Base-by-base conservation (phyloP, 2,888 invertebrate genomes). In the Syritta pipiens region DNA sequence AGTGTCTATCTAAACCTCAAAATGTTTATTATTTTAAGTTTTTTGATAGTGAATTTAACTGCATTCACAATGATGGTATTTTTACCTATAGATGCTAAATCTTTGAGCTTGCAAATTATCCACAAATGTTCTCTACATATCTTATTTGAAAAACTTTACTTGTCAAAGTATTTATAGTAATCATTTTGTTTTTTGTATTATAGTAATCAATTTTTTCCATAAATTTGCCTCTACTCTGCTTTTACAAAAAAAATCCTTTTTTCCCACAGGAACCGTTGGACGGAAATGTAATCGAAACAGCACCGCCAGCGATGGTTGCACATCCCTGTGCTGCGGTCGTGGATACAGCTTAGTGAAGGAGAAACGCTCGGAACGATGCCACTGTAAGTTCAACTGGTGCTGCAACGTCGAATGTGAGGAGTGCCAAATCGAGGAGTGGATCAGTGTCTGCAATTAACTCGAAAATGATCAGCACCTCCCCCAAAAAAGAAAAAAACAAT, bases 371-470 rank as follows among this genome's bases (percentile, higher is more conserved):
- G 95, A 96, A 85, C 91, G 94, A 22, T 97, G 97, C 87, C 93
- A 94, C 86, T 98, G 97, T 89, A 94, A 94, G 84, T 97, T 98
- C 89, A 93, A 95, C 84, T 97, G 97, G 97, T 98, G 97, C 90
- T 98, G 97, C 89, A 90, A 93, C 81, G 97, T 98, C 17, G 93
- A 95, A 86, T 98, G 97, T 87, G 93, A 96, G 84, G 94, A 93
- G 85, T 97, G 97, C 88, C 93, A 93, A 44, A 91, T 94, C 69
- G 95, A 96, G 84, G 95, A 95, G 86, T 96, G 96, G 94, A 93
- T 96, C 79, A 95, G 96, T 82, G 94, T 96, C 84, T 98, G 97
- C 91, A 96, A 97, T 91, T 96, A 90, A 90, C 37, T 22, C 14
- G 24, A 46, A 24, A 20, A 14, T 14, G 62, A n/a, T 35, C 30